Evolutionary conservation across 2,113 vertebrate genomes (phyloP).

Genomic region (Atlantisia rogersi): DNA sequence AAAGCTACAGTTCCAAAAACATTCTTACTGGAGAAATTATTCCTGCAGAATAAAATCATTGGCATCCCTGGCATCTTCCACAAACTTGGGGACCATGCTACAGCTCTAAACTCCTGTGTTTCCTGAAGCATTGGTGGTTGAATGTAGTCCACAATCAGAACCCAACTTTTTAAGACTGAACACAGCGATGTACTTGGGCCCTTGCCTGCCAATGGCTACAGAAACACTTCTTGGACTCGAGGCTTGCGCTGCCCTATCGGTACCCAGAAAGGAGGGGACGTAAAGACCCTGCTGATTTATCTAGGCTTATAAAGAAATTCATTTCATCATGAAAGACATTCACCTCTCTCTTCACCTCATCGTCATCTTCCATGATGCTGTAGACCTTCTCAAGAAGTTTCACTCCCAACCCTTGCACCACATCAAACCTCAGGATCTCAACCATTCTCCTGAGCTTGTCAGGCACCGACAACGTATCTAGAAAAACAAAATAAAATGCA

Average conservation of each 20-base stretch:
- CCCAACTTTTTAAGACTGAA: neutral
- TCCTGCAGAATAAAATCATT: neutral
- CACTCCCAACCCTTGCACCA: constrained; percentile 89
- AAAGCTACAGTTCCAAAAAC: neutral
- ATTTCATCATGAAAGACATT: neutral
- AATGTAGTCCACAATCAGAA: neutral
- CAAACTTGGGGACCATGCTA: neutral
- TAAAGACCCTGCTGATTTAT: neutral
- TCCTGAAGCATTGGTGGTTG: neutral
- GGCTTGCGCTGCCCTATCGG: neutral
- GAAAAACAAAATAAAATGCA: neutral
- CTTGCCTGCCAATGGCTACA: neutral
- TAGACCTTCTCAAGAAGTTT: constrained; percentile 89
- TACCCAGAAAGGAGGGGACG: neutral
- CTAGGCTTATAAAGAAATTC: neutral
- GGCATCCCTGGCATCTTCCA: neutral
- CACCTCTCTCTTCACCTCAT: constrained; percentile 90
- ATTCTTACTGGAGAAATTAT: neutral
- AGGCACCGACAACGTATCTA: constrained; percentile 81
- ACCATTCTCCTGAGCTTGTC: constrained; percentile 90
- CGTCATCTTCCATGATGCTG: constrained; percentile 91
- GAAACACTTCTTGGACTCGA: neutral
- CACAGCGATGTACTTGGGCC: neutral
- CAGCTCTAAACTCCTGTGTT: neutral
- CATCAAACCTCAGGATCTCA: constrained; percentile 89